Conservation (phyloP, 2,888 invertebrate species). For the Drosophila prostipennis region DNA sequence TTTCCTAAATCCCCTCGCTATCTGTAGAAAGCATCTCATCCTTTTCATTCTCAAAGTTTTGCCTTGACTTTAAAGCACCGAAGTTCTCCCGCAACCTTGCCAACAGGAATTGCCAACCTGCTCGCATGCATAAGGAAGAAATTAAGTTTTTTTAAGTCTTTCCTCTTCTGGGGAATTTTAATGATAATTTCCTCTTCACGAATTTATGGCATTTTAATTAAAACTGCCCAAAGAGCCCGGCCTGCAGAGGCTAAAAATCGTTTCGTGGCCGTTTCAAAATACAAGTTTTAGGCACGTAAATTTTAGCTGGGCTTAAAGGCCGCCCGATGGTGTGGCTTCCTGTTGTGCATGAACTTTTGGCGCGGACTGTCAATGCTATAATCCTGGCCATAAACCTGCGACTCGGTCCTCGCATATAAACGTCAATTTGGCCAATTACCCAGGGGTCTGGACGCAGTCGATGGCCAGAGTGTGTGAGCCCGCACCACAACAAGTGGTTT, state of each 20-base stretch:
- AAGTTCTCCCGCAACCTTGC: slow-evolving; percentile 33
- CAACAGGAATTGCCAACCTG: slow-evolving; percentile 23
- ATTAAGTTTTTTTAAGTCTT: slow-evolving; percentile 34
- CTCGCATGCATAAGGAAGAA: slow-evolving; percentile 49
- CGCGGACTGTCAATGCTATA: slow-evolving; percentile 65
- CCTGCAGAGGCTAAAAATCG: slow-evolving; percentile 22
- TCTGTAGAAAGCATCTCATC: slow-evolving; percentile 17
- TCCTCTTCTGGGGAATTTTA: slow-evolving; percentile 58
- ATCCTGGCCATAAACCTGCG: slow-evolving; percentile 60
- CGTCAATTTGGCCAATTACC: slow-evolving; percentile 77
- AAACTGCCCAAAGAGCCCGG: slow-evolving; percentile 61
- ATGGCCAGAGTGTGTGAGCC: neutral
- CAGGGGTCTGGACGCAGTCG: slow-evolving; percentile 11
- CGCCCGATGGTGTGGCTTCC: slow-evolving; percentile 45
- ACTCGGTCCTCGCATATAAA: slow-evolving; percentile 63
- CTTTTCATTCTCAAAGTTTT: slow-evolving; percentile 2
- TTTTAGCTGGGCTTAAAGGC: slow-evolving; percentile 58
- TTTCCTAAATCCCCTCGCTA: slow-evolving; percentile 10
- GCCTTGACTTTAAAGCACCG: neutral
- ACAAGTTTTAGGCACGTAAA: slow-evolving; percentile 73
- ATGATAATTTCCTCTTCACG: slow-evolving; percentile 76
- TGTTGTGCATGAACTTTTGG: slow-evolving; percentile 62
- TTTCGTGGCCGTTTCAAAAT: slow-evolving; percentile 46
- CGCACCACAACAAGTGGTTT: slow-evolving; percentile 62
- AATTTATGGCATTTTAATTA: slow-evolving; percentile 78